Base-by-base conservation (phyloP, 2,888 invertebrate species). In the Punctoribates punctum region DNA sequence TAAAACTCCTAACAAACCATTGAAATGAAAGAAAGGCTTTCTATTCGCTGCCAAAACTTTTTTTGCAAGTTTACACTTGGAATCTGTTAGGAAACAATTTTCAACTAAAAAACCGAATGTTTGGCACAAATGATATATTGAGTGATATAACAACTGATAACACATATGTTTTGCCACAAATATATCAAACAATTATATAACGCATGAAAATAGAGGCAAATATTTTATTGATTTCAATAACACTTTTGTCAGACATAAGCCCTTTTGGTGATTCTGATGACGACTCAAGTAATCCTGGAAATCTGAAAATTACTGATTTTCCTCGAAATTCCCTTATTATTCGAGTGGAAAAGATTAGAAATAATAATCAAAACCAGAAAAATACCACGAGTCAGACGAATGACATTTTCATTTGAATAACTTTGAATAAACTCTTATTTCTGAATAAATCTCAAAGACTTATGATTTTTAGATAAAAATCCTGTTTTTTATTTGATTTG, bases 31-130 rank as follows among this genome's bases (percentile, higher is more conserved):
- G 57, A 57, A 23, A 23, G 57, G 57, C 57, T 57, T 57, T 57
- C 13, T 25, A 57, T 57, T 57, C 57, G 25, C n/a, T 57, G 57
- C 57, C 57, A 57, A 57, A 57, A 57, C 6, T 8, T 57, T 57
- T 57, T 25, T 25, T 34, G 11, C 9, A 57, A 5, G 57, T 57
- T 57, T 57, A 57, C 25, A n/a, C 6, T 25, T 13, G 0, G 23
- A 25, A 13, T 13, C 1, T 11, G 23, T 23, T 57, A 13, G 11
- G 23, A 54, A 4, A 57, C 25, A 25, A 57, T 57, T 57, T 6
- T 8, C 4, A 25, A 25, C n/a, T 54, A 20, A 25, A 57, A 57
- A 57, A 57, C 3, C 57, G 3, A 5, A 25, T 25, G 57, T 57
- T 57, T 57, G 25, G 23, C 57, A 25, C 57, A 57, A 25, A 11